A percentile compares a stretch with the other conserved stretches of the same genome.
Conservation (phyloP, 2,797 vertebrate species). For the Notolabrus celidotus region DNA sequence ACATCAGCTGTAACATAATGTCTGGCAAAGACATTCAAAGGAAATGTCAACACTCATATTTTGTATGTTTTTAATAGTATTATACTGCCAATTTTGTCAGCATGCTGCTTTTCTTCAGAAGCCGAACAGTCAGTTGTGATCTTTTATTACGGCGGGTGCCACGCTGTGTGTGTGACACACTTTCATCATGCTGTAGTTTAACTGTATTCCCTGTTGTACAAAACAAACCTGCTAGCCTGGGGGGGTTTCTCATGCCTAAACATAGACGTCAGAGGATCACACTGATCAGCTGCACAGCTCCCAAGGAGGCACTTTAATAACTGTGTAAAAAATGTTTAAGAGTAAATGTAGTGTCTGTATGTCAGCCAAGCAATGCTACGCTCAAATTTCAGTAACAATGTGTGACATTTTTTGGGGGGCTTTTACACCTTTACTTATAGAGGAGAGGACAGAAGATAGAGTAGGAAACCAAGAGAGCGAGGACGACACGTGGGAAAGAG, state of each 20-base stretch:
- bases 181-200: slow-evolving; percentile 72
- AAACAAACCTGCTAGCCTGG: slow-evolving; percentile 70
- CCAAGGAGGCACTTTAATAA: slow-evolving; percentile 47
- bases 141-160: slow-evolving; percentile 66
- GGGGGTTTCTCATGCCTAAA: slow-evolving; percentile 71
- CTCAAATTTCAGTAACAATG: slow-evolving; percentile 13
- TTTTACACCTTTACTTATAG: no score
- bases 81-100: slow-evolving; percentile 49
- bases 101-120: slow-evolving; percentile 49
- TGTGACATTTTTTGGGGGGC: no score
- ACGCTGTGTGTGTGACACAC: slow-evolving; percentile 67
- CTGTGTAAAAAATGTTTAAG: slow-evolving; percentile 10
- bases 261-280: slow-evolving; percentile 63
- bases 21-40: slow-evolving; percentile 37
- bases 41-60: slow-evolving; percentile 34
- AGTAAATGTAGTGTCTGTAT: slow-evolving; percentile 27
- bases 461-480: no score
- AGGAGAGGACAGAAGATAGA: no score
- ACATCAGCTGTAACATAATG: slow-evolving; percentile 10
- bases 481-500: no score
- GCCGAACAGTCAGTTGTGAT: slow-evolving; percentile 62
- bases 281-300: slow-evolving; percentile 60
- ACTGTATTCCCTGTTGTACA: slow-evolving; percentile 69
- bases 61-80: slow-evolving; percentile 38
- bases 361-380: slow-evolving; percentile 23